phyloP scores from a whole-genome alignment of 2,888 invertebrate genomes.

The Endotricha flammealis region DNA sequence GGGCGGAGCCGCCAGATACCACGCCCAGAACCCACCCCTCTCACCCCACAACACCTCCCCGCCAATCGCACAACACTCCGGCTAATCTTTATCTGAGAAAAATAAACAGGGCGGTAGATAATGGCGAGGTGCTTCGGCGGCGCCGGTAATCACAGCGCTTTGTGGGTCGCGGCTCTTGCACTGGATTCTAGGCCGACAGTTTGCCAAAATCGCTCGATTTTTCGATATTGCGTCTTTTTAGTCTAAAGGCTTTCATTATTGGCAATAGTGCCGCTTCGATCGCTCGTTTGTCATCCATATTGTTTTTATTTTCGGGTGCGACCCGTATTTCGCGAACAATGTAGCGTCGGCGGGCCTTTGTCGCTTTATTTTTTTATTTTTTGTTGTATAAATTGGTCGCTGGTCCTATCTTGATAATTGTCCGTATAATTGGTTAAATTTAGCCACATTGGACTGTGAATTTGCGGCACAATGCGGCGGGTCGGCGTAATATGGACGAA shows the following conservation, averaged over 20 bases:
- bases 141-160: constrained; percentile 70
- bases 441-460: constrained; percentile 52
- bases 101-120: constrained; percentile 77
- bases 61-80: constrained; percentile 66
- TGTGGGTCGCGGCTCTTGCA: constrained; percentile 61
- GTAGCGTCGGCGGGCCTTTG: constrained; percentile 30
- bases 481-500: too few relatives aligned
- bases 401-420: constrained; percentile 62
- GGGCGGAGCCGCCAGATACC: constrained; percentile 38
- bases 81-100: constrained; percentile 78
- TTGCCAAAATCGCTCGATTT: constrained; percentile 54
- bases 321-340: constrained; percentile 32
- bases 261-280: constrained; percentile 26
- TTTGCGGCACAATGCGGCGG: too few relatives aligned
- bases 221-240: constrained; percentile 53
- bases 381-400: constrained; percentile 55
- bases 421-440: constrained; percentile 68
- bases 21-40: constrained; percentile 34
- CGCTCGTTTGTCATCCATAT: constrained; percentile 50
- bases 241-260: constrained; percentile 39
- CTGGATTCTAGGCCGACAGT: constrained; percentile 50
- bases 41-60: constrained; percentile 40
- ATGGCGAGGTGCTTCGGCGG: constrained; percentile 61
- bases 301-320: constrained; percentile 46
- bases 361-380: constrained; percentile 37